Evolutionary conservation across 2,797 vertebrate genomes (phyloP).

Genomic region (Rhynchotus rufescens): DNA sequence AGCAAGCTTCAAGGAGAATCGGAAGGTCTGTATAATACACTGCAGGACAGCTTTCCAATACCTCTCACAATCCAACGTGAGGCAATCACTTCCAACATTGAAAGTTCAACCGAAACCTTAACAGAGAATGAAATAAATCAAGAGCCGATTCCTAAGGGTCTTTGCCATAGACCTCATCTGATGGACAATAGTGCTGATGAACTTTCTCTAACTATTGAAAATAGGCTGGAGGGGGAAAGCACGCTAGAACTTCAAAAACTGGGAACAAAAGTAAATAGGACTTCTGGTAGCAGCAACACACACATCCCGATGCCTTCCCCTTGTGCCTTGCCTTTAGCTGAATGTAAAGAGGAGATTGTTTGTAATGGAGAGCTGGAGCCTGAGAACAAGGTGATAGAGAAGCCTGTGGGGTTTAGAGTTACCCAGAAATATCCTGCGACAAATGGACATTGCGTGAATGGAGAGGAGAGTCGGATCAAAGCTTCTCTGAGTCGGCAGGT

Average conservation of each 20-base stretch:
- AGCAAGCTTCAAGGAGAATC: constrained; percentile 23
- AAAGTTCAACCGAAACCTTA: constrained; percentile 90
- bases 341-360: constrained; percentile 79
- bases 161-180: constrained; percentile 42
- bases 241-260: constrained; percentile 64
- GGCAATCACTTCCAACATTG: constrained; percentile 82
- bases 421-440: constrained; percentile 48
- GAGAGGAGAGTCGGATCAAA: constrained; percentile 78
- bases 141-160: constrained; percentile 53
- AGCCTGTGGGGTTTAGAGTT: background rate
- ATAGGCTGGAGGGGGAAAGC: constrained; percentile 65
- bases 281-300: constrained; percentile 80
- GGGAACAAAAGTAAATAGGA: constrained; percentile 77
- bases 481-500: constrained; percentile 87
- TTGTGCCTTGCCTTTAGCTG: constrained; percentile 89
- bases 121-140: constrained; percentile 83
- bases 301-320: constrained; percentile 79
- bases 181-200: constrained; percentile 39
- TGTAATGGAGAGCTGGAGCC: constrained; percentile 85
- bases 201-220: constrained; percentile 32
- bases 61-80: constrained; percentile 73
- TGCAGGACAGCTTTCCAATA: constrained; percentile 47
- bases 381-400: constrained; percentile 76
- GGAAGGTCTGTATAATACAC: constrained; percentile 40
- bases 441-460: constrained; percentile 81